Evolutionary conservation across 2,113 vertebrate species (phyloP).

Genomic region (Ariopsis seemanni): DNA sequence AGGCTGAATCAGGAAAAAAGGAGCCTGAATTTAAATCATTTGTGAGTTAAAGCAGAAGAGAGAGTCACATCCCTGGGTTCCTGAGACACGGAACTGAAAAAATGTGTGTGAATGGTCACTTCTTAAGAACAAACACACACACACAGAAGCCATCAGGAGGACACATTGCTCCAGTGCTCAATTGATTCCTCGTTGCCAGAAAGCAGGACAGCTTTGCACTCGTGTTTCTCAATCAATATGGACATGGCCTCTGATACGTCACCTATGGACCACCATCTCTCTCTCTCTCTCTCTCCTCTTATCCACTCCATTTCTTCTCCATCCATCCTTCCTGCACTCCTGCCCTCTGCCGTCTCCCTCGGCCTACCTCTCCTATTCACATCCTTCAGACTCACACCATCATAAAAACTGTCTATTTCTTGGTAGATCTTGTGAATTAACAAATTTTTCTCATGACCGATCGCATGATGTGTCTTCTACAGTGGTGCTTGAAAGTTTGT

Average conservation of each 20-base stretch:
- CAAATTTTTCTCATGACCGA: not conserved
- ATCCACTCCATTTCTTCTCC: not conserved
- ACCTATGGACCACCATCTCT: not conserved
- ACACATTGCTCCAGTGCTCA: constrained; percentile 55
- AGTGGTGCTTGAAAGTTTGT: no score
- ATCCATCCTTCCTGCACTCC: not conserved
- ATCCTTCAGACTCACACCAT: not conserved
- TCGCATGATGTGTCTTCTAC: not conserved
- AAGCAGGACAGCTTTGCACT: constrained; percentile 53
- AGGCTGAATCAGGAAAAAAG: constrained; percentile 44
- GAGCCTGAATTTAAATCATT: constrained; percentile 47
- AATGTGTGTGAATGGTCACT: not conserved
- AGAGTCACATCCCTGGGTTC: constrained; percentile 39
- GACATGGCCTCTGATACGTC: constrained; percentile 32
- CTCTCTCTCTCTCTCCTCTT: not conserved
- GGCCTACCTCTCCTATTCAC: not conserved
- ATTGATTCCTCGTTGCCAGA: constrained; percentile 63
- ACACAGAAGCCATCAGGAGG: constrained; percentile 24
- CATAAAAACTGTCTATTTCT: not conserved
- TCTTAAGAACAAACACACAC: constrained; percentile 12
- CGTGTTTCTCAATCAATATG: constrained; percentile 58
- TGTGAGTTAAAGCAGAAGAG: constrained; percentile 47
- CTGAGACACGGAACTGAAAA: constrained; percentile 40
- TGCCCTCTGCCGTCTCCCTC: not conserved
- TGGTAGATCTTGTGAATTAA: not conserved